Evolutionary conservation across 2,113 vertebrate genomes (phyloP).

Genomic region (Campylorhamphus procurvoides): DNA sequence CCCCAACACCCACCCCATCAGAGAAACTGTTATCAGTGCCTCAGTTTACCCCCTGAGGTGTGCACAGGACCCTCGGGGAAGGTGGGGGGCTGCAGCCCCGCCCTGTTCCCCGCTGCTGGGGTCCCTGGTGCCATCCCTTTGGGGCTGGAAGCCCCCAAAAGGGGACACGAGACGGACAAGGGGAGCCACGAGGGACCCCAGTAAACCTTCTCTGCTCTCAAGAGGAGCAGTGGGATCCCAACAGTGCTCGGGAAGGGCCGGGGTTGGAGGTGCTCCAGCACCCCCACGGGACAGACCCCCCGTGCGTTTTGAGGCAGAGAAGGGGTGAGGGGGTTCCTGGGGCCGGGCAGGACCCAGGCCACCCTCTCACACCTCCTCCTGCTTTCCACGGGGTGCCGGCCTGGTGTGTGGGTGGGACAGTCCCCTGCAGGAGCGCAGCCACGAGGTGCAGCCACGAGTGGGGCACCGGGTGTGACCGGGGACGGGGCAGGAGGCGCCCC

Average conservation of each 20-base stretch:
- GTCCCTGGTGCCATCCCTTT: not conserved
- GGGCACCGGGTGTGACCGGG: not conserved
- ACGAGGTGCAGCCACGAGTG: not conserved
- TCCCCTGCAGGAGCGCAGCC: not conserved
- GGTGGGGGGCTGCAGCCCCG: accelerated
- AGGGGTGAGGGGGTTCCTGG: not conserved
- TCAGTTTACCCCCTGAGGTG: not conserved
- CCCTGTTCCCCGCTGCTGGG: not conserved
- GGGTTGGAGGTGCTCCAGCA: not conserved
- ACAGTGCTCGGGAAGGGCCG: accelerated
- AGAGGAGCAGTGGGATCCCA: not conserved
- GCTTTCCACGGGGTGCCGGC: not conserved
- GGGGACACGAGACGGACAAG: not conserved
- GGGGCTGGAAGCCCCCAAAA: not conserved
- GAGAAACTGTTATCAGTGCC: accelerated
- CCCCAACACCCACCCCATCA: no score
- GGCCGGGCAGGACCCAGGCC: not conserved
- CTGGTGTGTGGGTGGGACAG: not conserved
- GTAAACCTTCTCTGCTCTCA: not conserved
- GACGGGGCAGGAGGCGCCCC: not conserved
- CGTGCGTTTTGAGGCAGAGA: not conserved
- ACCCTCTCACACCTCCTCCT: not conserved
- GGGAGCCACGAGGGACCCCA: not conserved
- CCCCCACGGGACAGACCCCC: not conserved
- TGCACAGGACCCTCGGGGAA: not conserved